Percentiles rank a stretch among this genome's conserved stretches.
Conservation (phyloP, 1,140 invertebrate genomes). For the Leptestheria dahalacensis region DNA sequence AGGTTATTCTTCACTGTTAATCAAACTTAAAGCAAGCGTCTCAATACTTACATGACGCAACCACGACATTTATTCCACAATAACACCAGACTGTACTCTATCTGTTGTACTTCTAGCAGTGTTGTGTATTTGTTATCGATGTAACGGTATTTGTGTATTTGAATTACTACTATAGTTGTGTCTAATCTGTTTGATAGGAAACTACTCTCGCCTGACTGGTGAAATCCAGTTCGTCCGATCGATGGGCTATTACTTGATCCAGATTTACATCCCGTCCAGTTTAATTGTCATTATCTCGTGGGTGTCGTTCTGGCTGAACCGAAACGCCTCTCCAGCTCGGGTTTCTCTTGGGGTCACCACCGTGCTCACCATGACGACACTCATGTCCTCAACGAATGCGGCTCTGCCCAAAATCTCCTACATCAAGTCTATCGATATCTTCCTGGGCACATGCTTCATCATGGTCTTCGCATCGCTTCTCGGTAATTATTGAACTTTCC, state of each 20-base stretch:
- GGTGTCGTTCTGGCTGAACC: conserved; percentile 28
- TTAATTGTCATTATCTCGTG: conserved; percentile 38
- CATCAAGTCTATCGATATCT: conserved; percentile 34
- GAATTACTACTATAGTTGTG: too few relatives aligned
- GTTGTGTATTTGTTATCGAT: too few relatives aligned
- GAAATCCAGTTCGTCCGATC: conserved; percentile 39
- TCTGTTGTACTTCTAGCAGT: too few relatives aligned
- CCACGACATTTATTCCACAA: too few relatives aligned
- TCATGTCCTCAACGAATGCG: conserved; percentile 36
- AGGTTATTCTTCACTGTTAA: too few relatives aligned
- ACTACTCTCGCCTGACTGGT: conserved; percentile 40
- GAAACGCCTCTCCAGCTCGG: conserved; percentile 38
- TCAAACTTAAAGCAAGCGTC: too few relatives aligned
- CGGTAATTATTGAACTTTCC: conserved; percentile 28
- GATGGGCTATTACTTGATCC: conserved; percentile 37
- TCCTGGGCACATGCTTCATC: conserved; percentile 34
- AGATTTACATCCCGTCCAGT: conserved; percentile 36
- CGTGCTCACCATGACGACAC: conserved; percentile 35
- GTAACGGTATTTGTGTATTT: too few relatives aligned
- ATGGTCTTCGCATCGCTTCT: conserved; percentile 31
- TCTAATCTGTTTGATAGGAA: conserved; percentile 33
- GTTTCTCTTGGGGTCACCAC: conserved; percentile 42
- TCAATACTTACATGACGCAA: too few relatives aligned
- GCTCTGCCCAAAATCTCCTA: conserved; percentile 34
- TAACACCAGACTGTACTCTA: too few relatives aligned